Base-by-base conservation (phyloP, 1,140 invertebrate genomes). In the Aphis gossypii region DNA sequence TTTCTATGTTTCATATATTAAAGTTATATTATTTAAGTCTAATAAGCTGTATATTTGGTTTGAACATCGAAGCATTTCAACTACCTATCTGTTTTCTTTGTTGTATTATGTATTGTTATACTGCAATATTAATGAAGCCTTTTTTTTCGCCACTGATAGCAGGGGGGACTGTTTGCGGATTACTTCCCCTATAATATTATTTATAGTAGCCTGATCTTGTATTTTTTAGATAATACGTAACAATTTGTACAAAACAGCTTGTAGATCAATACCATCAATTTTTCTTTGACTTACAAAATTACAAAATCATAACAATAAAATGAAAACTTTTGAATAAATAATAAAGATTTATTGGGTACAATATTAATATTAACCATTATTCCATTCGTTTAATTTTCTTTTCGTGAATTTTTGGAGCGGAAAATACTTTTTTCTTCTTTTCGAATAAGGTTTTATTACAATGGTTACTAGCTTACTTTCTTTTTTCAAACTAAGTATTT, bases 391-490 rank as follows among this genome's bases (percentile, higher is more conserved):
- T 83, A 83, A 41, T 83, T 83, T 83, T 83, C 21, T 83, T 83
- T 41, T 83, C 82, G 38, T 41, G 35, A 41, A 83, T 83, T 83
- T 83, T 83, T 41, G 38, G 82, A 83, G 82, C 82, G 82, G 35
- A 83, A 83, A 83, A 83, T 83, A 83, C n/a, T n/a, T 76, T 35
- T 76, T 68, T 68, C n/a, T 76, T 76, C 60, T n/a, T 76, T 76
- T 76, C 14, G 5, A 76, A 76, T n/a, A 76, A 76, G 30, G 60
- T 76, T n/a, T 76, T 76, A 76, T 76, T 76, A 76, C 60, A 76
- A 76, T 76, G 60, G 30, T 68, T 68, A 76, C n/a, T 76, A 76
- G 30, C 60, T 76, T 68, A 68, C 60, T 76, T 76, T n/a, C 14
- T 76, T 76, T 76, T 76, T 68, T 60, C 7, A n/a, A 30, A 68